Base-by-base conservation (phyloP, 1,140 invertebrate genomes). In the Cyclina sinensis region DNA sequence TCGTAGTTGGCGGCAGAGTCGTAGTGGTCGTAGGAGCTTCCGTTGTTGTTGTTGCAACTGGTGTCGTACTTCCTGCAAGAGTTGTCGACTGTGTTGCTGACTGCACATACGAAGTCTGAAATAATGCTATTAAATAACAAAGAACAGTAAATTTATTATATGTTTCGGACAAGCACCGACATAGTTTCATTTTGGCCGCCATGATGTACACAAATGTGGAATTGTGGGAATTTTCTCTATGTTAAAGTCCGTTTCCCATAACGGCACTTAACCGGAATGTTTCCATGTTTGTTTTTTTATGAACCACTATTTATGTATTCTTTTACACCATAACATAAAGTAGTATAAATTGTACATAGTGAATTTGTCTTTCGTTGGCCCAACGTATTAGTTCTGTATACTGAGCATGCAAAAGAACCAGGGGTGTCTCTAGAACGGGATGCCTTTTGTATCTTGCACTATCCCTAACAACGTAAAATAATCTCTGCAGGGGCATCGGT, bases 161-260 rank as follows among this genome's bases (percentile, higher is more conserved):
- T 30, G 43, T 35, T 43, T 68, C 18, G 51, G 57, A 87, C 76
- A 79, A 51, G 70, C 39, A 78, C 74, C 59, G 57, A 79, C 59
- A 79, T 87, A 68, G 85, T 87, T 87, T 87, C 85, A 87, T 87
- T 87, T 87, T 80, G 30, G 76, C 74, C 85, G 85, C 85, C 85
- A 87, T 87, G 85, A 87, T 87, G 85, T 87, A 87, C 39, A 87
- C 85, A 87, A 86, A 86, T 43, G 46, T 14, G 51, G 85, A 87
- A 87, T 87, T 70, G 48, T 87, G 85, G 85, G 85, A 80, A 70
- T n/a, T 2, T 7, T 43, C 14, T 32, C 11, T 21, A 35, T 54
- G 74, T 21, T 78, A 78, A 27, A 78, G 27, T 5, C 43, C 14
- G 74, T 54, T n/a, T n/a, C 0, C 65, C 21, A 16, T 12, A 37